Percentiles rank a stretch among this genome's conserved stretches.
Conservation (phyloP, 2,888 invertebrate genomes). For the Napeogenes sylphis region DNA sequence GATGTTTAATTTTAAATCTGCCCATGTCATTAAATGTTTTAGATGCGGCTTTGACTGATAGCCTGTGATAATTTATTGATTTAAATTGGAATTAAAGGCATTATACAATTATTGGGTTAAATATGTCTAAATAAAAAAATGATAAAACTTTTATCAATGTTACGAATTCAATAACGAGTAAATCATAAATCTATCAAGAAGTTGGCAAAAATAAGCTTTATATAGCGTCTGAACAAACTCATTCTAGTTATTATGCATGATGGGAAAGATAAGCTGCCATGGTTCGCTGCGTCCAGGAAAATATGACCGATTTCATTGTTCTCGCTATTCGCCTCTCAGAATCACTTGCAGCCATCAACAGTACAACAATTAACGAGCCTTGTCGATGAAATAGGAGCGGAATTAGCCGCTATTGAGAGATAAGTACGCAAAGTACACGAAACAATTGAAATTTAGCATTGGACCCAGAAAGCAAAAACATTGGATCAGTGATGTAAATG, state of each 20-base stretch:
- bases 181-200: conserved; percentile 54
- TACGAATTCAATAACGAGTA: conserved; percentile 4
- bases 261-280: conserved; percentile 66
- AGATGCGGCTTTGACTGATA: conserved; percentile 3
- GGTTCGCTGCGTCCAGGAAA: conserved; percentile 72
- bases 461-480: conserved; percentile 24
- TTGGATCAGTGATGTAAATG: conserved; percentile 19
- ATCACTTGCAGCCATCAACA: conserved; percentile 75
- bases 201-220: conserved; percentile 63
- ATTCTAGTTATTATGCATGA: conserved; percentile 67
- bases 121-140: no score
- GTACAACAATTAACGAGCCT: conserved; percentile 74
- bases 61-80: conserved; percentile 10
- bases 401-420: conserved; percentile 71
- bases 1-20: conserved; percentile 38
- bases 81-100: background rate
- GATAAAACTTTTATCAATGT: no score
- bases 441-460: conserved; percentile 61
- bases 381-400: conserved; percentile 74
- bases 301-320: conserved; percentile 78
- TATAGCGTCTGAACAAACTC: conserved; percentile 66
- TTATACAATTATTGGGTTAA: no score
- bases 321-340: conserved; percentile 69
- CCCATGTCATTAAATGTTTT: conserved; percentile 29
- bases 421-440: conserved; percentile 53